Conservation (phyloP, 2,888 invertebrate genomes). For the Thysanoteuthis rhombus region DNA sequence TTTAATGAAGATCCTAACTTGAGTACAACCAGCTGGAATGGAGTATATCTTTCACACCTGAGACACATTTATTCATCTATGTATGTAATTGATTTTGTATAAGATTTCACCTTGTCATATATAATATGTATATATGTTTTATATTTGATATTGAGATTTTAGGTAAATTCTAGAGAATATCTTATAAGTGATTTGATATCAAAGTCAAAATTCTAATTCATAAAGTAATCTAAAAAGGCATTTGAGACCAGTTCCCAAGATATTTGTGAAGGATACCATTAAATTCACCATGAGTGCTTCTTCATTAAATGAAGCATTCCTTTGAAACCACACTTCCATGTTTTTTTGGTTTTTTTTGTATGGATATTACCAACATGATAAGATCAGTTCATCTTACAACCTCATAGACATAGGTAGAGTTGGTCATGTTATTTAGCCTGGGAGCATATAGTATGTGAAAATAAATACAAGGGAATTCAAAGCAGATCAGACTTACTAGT, state of each 20-base stretch:
- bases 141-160: not conserved
- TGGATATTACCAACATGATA: not conserved
- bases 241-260: not conserved
- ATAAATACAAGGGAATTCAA: not conserved
- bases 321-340: not conserved
- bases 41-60: not conserved
- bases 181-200: not conserved
- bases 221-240: not conserved
- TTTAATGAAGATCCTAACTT: not conserved
- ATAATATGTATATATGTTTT: not conserved
- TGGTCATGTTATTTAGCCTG: not conserved
- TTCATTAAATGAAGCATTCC: not conserved
- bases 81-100: not conserved
- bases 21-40: not conserved
- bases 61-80: not conserved
- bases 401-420: not conserved
- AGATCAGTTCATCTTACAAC: not conserved
- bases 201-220: not conserved
- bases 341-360: too few relatives aligned
- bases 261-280: not conserved
- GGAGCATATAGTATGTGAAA: not conserved
- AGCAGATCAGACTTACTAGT: not conserved
- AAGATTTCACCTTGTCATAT: not conserved
- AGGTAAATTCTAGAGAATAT: not conserved
- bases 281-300: not conserved